Evolutionary conservation across 2,797 vertebrate species (phyloP), one percentile per base, ranked within the genome.

Genomic region (Eremophila alpestris): DNA sequence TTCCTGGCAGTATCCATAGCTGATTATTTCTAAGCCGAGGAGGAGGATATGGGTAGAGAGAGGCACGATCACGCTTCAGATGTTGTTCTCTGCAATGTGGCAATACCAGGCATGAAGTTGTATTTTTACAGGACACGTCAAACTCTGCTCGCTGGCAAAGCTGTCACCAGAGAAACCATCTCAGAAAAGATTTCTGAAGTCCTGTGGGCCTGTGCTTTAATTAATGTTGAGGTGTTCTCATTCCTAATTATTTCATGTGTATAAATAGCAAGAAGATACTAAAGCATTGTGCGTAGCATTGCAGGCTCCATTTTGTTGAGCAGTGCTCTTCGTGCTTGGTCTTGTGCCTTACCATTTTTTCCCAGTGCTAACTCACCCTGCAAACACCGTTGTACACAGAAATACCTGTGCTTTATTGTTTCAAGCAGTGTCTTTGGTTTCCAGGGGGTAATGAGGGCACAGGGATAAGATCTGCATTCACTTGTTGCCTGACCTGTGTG

Each of bases 221-320:
- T 95, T 94, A 95, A 75, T 0, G 4, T 6, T 49, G 64, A 79
- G 54, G 51, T 79, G 77, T 88, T 90, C 91, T 79, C 60, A 18
- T 87, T 90, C 74, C 70, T 95, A 79, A 90, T 86, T 95, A 85
- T 83, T 95, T 79, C n/a, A 26, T 13, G 40, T 56, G 4, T 69
- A 82, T 91, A 64, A 94, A 89, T 91, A 91, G 82, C 58, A 41
- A 27, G 93, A 78, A 64, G 83, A n/a, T 56, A 60, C 48, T 56
- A 9, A 67, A 87, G 30, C 24, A 5, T 18, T 5, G 22, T 79
- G 13, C 2, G 10, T 69, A 48, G 89, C 83, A 16, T 65, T 60
- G 90, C 70, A 90, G 94, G 91, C 95, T 96, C 95, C 96, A 96
- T 96, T 97, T 97, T 96, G 91, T 96, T 96, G 51, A 90, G 67